phyloP scores from a whole-genome alignment of 1,140 invertebrate species.

The Pseudomyrmex cubaensis region DNA sequence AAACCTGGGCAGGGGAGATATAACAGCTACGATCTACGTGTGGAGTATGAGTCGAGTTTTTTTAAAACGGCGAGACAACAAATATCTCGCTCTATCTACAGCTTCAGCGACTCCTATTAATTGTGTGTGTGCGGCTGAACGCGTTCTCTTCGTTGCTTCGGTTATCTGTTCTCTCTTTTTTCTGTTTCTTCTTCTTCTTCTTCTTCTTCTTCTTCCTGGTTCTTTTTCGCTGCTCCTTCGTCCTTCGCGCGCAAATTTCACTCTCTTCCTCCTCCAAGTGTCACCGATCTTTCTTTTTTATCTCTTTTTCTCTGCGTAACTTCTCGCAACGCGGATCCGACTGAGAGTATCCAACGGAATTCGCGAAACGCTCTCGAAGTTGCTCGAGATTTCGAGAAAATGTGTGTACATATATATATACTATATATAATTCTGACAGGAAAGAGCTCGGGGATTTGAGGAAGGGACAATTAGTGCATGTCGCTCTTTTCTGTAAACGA shows the following conservation, averaged over 20 bases:
- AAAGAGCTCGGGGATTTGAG: constrained; percentile 6
- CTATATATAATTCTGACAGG: not conserved
- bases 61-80: constrained; percentile 64
- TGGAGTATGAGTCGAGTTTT: constrained; percentile 53
- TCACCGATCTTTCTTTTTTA: constrained; percentile 11
- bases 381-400: constrained; percentile 15
- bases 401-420: not conserved
- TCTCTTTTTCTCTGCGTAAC: constrained; percentile 1
- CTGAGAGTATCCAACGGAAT: not conserved
- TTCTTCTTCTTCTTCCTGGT: not conserved
- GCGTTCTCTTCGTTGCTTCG: constrained; percentile 60
- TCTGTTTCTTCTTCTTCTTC: constrained; percentile 17
- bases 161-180: constrained; percentile 41
- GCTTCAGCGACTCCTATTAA: constrained; percentile 13
- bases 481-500: constrained; percentile 19
- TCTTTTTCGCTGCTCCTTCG: not conserved
- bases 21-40: constrained; percentile 65
- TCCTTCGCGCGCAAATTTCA: not conserved
- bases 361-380: constrained; percentile 9
- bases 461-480: constrained; percentile 31
- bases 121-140: constrained; percentile 20
- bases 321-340: not conserved
- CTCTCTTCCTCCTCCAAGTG: constrained; percentile 11
- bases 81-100: constrained; percentile 62
- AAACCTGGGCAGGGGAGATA: constrained; percentile 2